Evolutionary conservation across 2,888 invertebrate species (phyloP).

Genomic region (Nebria brevicollis): DNA sequence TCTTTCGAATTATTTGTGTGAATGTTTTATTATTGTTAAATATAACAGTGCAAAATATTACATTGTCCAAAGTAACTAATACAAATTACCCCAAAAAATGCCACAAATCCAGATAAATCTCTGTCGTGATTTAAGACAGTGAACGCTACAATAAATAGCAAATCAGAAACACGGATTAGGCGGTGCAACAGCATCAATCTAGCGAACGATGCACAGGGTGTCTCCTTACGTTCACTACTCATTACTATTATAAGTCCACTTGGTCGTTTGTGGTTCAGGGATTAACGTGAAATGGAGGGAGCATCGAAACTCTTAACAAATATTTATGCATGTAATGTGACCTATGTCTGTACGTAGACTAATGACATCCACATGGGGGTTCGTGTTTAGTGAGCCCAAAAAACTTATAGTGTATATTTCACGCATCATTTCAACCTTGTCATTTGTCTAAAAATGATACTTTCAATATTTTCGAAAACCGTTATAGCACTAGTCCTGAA

Average conservation of each 20-base stretch:
- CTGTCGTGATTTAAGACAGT: background rate
- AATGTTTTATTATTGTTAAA: background rate
- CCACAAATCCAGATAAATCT: background rate
- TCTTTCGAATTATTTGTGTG: background rate
- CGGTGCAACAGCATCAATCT: background rate
- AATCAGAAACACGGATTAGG: background rate
- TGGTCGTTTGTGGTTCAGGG: background rate
- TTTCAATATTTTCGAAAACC: background rate
- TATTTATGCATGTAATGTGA: background rate
- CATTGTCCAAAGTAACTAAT: background rate
- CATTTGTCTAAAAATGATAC: conserved; percentile 52
- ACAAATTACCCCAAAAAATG: background rate
- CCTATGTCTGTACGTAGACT: background rate
- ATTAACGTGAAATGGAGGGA: background rate
- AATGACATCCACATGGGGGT: background rate
- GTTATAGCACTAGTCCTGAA: too few species aligned
- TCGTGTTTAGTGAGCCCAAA: background rate
- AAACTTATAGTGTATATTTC: conserved; percentile 54
- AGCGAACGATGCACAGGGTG: background rate
- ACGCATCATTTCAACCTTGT: conserved; percentile 56
- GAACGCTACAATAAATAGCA: background rate
- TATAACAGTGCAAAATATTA: background rate
- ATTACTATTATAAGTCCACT: background rate
- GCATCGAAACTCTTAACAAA: background rate
- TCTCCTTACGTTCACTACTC: background rate